phyloP scores from a whole-genome alignment of 2,113 vertebrate species.

The Sula dactylatra region DNA sequence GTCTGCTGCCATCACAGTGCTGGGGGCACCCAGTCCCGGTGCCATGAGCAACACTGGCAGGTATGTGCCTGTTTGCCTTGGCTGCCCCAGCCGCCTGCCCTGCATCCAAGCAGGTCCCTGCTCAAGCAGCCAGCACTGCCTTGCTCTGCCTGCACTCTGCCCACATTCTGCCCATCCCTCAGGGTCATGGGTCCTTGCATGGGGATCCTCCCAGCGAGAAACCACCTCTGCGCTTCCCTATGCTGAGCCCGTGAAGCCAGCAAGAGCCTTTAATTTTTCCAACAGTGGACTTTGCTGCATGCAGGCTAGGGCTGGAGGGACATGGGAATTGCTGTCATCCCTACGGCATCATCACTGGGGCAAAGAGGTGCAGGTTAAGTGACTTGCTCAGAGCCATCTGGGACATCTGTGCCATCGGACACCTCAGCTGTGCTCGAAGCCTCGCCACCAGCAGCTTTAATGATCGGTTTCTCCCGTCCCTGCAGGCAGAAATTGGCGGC shows the following conservation, averaged over 20 bases:
- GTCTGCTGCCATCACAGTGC: background rate
- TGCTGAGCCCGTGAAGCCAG: rapidly evolving
- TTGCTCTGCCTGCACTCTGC: background rate
- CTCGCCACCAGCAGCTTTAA: background rate
- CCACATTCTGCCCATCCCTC: background rate
- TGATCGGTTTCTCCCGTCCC: background rate
- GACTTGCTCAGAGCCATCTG: background rate
- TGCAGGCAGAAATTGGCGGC: rapidly evolving
- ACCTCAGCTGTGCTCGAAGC: rapidly evolving
- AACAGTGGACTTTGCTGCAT: background rate
- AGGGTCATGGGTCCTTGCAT: background rate
- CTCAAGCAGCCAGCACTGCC: background rate
- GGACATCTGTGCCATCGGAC: background rate
- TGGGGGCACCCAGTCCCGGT: background rate
- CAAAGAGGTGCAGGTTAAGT: background rate
- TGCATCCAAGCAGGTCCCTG: rapidly evolving
- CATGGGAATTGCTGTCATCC: background rate
- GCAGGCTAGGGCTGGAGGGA: background rate
- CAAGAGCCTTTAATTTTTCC: background rate
- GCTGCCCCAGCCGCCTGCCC: background rate
- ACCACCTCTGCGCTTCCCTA: background rate
- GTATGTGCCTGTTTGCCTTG: background rate
- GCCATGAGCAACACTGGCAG: background rate
- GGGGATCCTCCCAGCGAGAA: background rate
- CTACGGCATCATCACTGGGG: background rate